Conservation (phyloP, 1,140 invertebrate species). For the Trachelipus rathkii region DNA sequence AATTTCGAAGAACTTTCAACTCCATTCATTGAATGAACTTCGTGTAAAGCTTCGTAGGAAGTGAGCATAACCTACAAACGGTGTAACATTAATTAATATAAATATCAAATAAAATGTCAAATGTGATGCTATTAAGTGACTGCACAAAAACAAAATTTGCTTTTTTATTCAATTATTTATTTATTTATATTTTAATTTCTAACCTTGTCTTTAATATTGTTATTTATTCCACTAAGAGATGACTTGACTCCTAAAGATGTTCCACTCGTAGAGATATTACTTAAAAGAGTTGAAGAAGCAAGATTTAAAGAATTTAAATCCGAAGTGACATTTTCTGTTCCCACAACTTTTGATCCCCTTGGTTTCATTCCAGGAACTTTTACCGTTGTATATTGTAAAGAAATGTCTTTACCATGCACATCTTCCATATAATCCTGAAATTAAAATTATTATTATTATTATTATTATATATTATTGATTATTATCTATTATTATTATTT, state of each 20-base stretch:
- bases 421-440: constrained; percentile 95
- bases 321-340: constrained; percentile 33
- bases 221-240: constrained; percentile 18
- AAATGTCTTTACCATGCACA: constrained; percentile 93
- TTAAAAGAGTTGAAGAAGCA: constrained; percentile 22
- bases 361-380: constrained; percentile 94
- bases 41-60: constrained; percentile 65
- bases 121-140: too few species aligned
- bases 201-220: constrained; percentile 4
- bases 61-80: constrained; percentile 57
- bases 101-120: constrained; percentile 2
- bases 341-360: constrained; percentile 76
- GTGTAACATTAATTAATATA: background rate
- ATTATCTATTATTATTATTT: too few species aligned
- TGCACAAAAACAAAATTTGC: too few species aligned
- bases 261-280: background rate
- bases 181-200: too few species aligned
- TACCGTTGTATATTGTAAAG: constrained; percentile 91
- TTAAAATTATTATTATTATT: too few species aligned
- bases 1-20: constrained; percentile 49
- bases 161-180: too few species aligned
- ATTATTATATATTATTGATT: too few species aligned
- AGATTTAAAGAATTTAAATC: constrained; percentile 37
- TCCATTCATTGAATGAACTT: constrained; percentile 54
- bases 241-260: constrained; percentile 31